These are phyloP conservation scores for Cheilosia grossa DNA, from an alignment of 2,888 invertebrate genomes.

Conservation along the genomic window DNA sequence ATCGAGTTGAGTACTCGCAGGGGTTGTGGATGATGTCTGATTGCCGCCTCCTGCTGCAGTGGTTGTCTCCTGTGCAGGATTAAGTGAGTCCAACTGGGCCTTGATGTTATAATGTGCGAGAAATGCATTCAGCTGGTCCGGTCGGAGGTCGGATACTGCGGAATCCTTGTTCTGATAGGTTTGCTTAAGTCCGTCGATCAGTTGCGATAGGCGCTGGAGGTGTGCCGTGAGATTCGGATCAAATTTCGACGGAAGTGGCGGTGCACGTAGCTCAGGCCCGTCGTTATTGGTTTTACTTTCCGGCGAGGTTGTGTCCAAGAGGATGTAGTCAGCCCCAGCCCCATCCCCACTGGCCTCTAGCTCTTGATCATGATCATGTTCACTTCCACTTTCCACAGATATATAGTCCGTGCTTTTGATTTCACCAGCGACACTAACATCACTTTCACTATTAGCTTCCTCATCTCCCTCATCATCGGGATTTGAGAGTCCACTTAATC, in stretches of 20 bases:
- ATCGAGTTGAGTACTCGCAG: conserved; percentile 70
- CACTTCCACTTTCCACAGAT: conserved; percentile 68
- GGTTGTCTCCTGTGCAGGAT: conserved; percentile 70
- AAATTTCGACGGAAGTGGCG: conserved; percentile 75
- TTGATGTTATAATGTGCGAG: conserved; percentile 82
- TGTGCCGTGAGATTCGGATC: conserved; percentile 81
- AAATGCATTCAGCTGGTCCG: conserved; percentile 83
- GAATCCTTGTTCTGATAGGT: conserved; percentile 79
- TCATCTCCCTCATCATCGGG: conserved; percentile 74
- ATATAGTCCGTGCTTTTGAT: conserved; percentile 56
- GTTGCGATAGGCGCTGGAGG: conserved; percentile 81
- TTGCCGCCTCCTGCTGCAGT: conserved; percentile 69
- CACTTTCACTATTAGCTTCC: conserved; percentile 76
- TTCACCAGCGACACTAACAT: conserved; percentile 22
- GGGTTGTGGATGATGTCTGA: conserved; percentile 68
- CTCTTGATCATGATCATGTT: conserved; percentile 64
- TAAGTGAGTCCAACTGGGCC: conserved; percentile 79
- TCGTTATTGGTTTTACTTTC: conserved; percentile 43
- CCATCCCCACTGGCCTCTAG: conserved; percentile 81
- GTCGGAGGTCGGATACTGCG: conserved; percentile 78
- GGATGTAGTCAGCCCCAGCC: conserved; percentile 74
- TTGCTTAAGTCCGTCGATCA: conserved; percentile 82
- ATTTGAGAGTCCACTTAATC: conserved; percentile 21
- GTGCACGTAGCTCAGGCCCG: conserved; percentile 23
- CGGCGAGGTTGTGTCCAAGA: conserved; percentile 29